A percentile compares a stretch with the other conserved stretches of the same genome.
Evolutionary conservation across 1,140 invertebrate species (phyloP).

Genomic region (Leptestheria dahalacensis): DNA sequence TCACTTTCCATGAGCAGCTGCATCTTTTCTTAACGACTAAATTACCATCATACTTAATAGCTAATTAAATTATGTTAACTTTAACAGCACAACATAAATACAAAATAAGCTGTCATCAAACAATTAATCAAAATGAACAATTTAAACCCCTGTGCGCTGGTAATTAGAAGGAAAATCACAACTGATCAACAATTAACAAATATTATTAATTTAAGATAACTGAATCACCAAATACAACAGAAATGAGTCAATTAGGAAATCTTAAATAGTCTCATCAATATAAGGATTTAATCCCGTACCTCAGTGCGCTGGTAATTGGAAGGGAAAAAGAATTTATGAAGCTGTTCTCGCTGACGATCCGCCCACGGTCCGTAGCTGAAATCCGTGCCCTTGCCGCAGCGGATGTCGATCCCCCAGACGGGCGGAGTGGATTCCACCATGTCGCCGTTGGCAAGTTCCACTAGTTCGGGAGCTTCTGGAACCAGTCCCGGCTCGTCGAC

Average conservation of each 20-base stretch:
- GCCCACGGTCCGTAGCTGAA: slow-evolving; percentile 98
- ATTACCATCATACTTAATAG: too few species aligned
- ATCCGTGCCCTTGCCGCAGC: slow-evolving; percentile 88
- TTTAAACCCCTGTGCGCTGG: too few species aligned
- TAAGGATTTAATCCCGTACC: slow-evolving; percentile 18
- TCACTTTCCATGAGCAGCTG: slow-evolving; percentile 21
- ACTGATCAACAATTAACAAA: background rate
- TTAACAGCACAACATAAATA: too few species aligned
- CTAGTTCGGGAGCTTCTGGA: slow-evolving; percentile 71
- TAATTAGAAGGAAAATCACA: too few species aligned
- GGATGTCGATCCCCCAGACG: slow-evolving; percentile 82
- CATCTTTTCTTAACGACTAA: too few species aligned
- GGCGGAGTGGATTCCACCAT: slow-evolving; percentile 79
- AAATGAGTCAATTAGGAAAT: background rate
- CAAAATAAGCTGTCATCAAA: too few species aligned
- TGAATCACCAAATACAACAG: background rate
- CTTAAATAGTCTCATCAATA: background rate
- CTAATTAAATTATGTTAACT: too few species aligned
- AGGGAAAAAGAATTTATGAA: slow-evolving; percentile 94
- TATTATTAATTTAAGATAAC: background rate
- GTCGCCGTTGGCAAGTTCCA: slow-evolving; percentile 84
- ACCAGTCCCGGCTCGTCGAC: slow-evolving; percentile 87
- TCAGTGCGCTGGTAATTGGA: slow-evolving; percentile 55
- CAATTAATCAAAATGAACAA: too few species aligned
- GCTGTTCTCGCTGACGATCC: slow-evolving; percentile 82